These are phyloP conservation scores for Mobula hypostoma DNA, from an alignment of 2,113 vertebrate species.

Conservation along the genomic window DNA sequence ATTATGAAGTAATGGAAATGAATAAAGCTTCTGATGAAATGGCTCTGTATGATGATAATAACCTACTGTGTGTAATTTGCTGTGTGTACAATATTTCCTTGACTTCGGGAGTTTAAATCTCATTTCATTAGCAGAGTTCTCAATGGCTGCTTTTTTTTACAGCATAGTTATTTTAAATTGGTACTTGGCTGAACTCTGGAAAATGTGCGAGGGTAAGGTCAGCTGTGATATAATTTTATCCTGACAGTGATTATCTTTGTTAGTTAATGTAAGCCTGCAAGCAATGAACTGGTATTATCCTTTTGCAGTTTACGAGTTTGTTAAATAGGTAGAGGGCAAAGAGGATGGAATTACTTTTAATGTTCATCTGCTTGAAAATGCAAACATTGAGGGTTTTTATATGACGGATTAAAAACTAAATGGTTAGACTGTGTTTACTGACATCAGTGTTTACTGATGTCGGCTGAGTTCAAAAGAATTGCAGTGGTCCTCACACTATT, in stretches of 20 bases:
- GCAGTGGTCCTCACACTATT: background rate
- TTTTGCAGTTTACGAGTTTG: background rate
- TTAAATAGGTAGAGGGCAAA: background rate
- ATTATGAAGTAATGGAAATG: conserved; percentile 26
- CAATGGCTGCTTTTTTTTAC: background rate
- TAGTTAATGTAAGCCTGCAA: conserved; percentile 2
- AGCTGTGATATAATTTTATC: conserved; percentile 21
- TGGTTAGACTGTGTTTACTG: background rate
- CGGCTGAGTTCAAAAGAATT: background rate
- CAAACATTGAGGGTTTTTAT: background rate
- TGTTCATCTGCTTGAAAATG: background rate
- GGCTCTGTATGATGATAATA: conserved; percentile 5
- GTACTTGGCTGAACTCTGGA: conserved; percentile 25
- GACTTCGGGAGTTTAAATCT: conserved; percentile 2
- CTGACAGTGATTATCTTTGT: conserved; percentile 13
- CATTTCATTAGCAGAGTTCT: conserved; percentile 5
- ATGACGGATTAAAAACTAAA: background rate
- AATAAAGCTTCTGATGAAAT: background rate
- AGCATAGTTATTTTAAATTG: conserved; percentile 18
- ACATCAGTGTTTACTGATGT: background rate
- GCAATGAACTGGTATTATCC: background rate
- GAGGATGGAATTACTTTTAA: background rate
- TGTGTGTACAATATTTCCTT: background rate
- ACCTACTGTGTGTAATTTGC: background rate
- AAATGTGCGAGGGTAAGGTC: background rate